Conservation (phyloP, 2,113 vertebrate species). For the Notiomystis cincta region DNA sequence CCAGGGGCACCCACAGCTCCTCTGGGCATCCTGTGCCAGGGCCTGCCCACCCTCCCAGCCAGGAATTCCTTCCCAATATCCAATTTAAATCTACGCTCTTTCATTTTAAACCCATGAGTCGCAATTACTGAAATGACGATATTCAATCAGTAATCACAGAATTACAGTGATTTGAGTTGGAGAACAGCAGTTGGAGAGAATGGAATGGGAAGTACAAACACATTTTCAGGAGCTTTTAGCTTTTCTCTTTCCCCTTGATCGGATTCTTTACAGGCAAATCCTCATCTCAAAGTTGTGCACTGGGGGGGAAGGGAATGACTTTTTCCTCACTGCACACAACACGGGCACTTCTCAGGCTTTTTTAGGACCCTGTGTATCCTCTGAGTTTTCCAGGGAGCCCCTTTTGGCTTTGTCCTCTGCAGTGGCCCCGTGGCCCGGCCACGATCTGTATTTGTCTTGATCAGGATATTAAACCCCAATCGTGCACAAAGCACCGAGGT, state of each 20-base stretch:
- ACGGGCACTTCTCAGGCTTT: neutral
- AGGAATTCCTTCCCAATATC: neutral
- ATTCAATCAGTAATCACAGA: neutral
- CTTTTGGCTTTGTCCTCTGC: neutral
- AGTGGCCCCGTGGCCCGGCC: neutral
- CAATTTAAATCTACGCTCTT: neutral
- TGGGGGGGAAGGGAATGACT: neutral
- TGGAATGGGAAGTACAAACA: neutral
- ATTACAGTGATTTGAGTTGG: neutral
- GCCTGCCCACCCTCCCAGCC: rapidly evolving
- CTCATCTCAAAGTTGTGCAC: neutral
- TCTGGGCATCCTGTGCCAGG: neutral
- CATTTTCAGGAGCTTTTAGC: neutral
- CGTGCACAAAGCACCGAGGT: constrained; percentile 62
- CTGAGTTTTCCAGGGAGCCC: neutral
- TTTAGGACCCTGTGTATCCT: neutral
- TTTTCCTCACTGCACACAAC: neutral
- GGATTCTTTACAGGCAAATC: neutral
- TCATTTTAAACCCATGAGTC: neutral
- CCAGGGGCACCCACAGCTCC: neutral
- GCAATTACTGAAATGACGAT: neutral
- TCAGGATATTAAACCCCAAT: constrained; percentile 58
- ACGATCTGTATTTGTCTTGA: constrained; percentile 63
- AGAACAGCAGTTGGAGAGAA: neutral
- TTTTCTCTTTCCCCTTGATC: neutral